These are phyloP conservation scores for Hystrix brachyura DNA, from an alignment of 2,113 vertebrate species.

Conservation along the genomic window DNA sequence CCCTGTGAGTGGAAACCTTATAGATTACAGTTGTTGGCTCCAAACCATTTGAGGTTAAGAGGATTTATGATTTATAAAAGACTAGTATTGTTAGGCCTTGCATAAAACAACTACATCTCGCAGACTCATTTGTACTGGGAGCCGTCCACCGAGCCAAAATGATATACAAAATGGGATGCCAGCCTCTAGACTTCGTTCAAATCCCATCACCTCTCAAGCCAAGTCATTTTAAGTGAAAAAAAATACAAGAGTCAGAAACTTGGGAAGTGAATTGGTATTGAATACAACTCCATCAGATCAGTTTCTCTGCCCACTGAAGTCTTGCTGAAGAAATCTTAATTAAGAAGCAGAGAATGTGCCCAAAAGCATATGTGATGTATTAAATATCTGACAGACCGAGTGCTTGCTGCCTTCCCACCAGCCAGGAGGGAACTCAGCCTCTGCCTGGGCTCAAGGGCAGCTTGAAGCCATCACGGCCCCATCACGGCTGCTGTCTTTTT, in stretches of 20 bases:
- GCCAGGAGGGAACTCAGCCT: slow-evolving; percentile 58
- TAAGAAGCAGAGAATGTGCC: slow-evolving; percentile 51
- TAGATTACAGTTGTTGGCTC: slow-evolving; percentile 86
- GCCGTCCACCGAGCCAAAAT: slow-evolving; percentile 79
- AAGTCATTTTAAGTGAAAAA: slow-evolving; percentile 63
- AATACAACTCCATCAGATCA: slow-evolving; percentile 66
- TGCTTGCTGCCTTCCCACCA: slow-evolving; percentile 65
- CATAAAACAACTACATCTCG: slow-evolving; percentile 79
- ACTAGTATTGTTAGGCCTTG: slow-evolving; percentile 80
- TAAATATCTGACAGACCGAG: slow-evolving; percentile 53
- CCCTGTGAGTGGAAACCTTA: slow-evolving; percentile 85
- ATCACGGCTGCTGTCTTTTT: slow-evolving; percentile 84
- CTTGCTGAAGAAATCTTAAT: slow-evolving; percentile 51
- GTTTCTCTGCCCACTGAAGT: slow-evolving; percentile 36
- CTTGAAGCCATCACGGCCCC: slow-evolving; percentile 58
- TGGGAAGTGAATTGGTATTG: slow-evolving; percentile 63
- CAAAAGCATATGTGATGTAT: slow-evolving; percentile 50
- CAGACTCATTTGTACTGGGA: slow-evolving; percentile 81
- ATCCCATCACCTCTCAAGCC: slow-evolving; percentile 59
- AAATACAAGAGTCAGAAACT: slow-evolving; percentile 54
- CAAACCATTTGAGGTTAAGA: slow-evolving; percentile 86
- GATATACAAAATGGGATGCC: slow-evolving; percentile 77
- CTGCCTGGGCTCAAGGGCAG: slow-evolving; percentile 65
- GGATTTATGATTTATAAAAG: slow-evolving; percentile 86
- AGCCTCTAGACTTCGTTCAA: slow-evolving; percentile 75